Evolutionary conservation across 1,140 invertebrate genomes (phyloP), one percentile per base, ranked within the genome.

Genomic region (Pomphorhynchus laevis): DNA sequence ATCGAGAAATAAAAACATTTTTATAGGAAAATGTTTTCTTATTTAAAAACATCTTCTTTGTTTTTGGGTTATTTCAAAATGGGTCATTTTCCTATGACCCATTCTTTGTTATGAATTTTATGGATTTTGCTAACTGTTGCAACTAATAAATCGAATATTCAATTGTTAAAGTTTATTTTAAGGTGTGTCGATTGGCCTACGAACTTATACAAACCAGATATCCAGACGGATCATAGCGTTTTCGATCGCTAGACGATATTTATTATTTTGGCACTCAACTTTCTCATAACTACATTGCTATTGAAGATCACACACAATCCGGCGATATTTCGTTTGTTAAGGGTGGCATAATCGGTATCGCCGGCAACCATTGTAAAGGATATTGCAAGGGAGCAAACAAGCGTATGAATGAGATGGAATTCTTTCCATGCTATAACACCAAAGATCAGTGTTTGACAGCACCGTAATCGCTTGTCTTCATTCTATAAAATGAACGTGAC

Each of bases 211-310:
- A 86, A 56, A 69, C 69, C 1, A 64, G 72, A 47, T 66, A 74
- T 48, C 64, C 67, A 12, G 77, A 89, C 61, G 76, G 74, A 0
- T 67, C 75, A 0, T 53, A 69, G 46, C 64, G 65, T 38, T 86
- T 77, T 54, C 65, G 69, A 45, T 86, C 79, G 2, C 62, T 93
- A 20, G 82, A 93, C 57, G 82, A 91, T 54, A 74, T 86, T 48
- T 91, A 84, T 58, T 93, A 91, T 57, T 89, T 76, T 55, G 80
- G 80, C n/a, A 80, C 80, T 2, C 80, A 89, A 62, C 74, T 71
- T 58, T 65, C 70, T 18, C 74, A 86, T 55, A 70, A 76, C 49
- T 65, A 72, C 31, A 55, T 67, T 16, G 76, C 68, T 1, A 64
- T 77, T 5, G 59, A 71, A 44, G 56, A 66, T 38, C 74, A 80